Percentiles rank a stretch among this genome's conserved stretches.
These are phyloP conservation scores for Drosophila micromelanica DNA, from an alignment of 1,140 invertebrate genomes.

Conservation along the genomic window DNA sequence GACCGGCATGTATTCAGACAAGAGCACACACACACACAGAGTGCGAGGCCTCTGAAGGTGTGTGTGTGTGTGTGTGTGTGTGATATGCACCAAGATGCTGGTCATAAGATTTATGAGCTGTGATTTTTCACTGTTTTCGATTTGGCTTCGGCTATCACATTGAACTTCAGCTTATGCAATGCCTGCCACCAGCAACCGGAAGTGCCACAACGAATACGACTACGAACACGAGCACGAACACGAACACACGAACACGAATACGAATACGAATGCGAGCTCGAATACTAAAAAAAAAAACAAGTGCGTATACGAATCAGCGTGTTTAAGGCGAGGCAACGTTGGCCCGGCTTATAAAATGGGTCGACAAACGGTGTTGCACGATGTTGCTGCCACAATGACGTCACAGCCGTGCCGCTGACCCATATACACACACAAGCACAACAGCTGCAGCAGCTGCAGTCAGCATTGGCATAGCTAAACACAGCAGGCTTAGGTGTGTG, in stretches of 20 bases:
- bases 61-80: background rate
- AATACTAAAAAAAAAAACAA: constrained; percentile 5
- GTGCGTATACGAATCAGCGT: constrained; percentile 1
- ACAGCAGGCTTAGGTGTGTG: constrained; percentile 1
- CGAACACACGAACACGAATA: background rate
- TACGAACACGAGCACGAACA: background rate
- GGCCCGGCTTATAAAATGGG: constrained; percentile 63
- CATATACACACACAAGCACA: constrained; percentile 53
- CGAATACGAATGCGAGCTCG: constrained; percentile 8
- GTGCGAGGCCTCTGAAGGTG: background rate
- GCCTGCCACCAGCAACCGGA: constrained; percentile 39
- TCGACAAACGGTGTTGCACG: constrained; percentile 57
- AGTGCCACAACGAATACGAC: constrained; percentile 35
- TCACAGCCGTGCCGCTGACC: constrained; percentile 77
- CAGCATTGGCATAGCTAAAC: constrained; percentile 37
- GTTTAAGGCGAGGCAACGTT: constrained; percentile 2
- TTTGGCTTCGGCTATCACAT: constrained; percentile 59
- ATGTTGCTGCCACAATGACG: constrained; percentile 60
- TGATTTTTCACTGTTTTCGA: constrained; percentile 44
- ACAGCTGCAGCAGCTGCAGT: constrained; percentile 28
- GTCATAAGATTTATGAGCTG: constrained; percentile 42
- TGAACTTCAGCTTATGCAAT: constrained; percentile 73
- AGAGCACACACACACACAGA: constrained; percentile 19
- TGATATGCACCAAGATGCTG: constrained; percentile 13
- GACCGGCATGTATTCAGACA: constrained; percentile 59